Percentiles rank a stretch among this genome's conserved stretches.
phyloP scores from a whole-genome alignment of 2,888 invertebrate genomes.

The Pristionchus mayeri region DNA sequence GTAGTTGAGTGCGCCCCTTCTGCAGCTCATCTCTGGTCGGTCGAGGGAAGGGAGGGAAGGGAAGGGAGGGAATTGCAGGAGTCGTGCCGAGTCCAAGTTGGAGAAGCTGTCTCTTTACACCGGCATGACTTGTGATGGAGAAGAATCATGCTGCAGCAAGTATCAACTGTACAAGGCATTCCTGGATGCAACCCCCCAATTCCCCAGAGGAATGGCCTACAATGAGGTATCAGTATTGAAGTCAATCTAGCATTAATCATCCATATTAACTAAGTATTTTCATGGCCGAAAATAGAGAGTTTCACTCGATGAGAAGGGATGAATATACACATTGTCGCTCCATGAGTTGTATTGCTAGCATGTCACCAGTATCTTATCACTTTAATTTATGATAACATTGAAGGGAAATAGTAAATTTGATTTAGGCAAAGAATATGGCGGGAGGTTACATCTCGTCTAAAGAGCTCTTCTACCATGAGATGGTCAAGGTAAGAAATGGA shows the following conservation, averaged over 20 bases:
- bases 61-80: background rate
- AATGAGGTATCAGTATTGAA: background rate
- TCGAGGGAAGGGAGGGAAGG: background rate
- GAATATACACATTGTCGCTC: no score
- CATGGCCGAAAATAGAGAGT: background rate
- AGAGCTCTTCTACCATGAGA: background rate
- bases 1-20: background rate
- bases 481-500: conserved; percentile 22
- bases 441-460: background rate
- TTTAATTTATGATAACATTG: background rate
- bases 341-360: no score
- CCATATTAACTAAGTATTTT: background rate
- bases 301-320: no score
- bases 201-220: conserved; percentile 2
- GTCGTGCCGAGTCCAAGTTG: conserved; percentile 40
- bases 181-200: background rate
- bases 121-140: conserved; percentile 20
- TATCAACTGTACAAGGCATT: conserved; percentile 26
- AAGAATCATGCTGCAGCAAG: background rate
- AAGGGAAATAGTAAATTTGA: background rate
- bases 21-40: conserved; percentile 41
- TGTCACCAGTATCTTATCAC: no score
- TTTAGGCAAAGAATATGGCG: conserved; percentile 40
- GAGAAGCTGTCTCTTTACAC: conserved; percentile 1
- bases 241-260: background rate